These are phyloP conservation scores for Iphiclides podalirius DNA, from an alignment of 2,888 invertebrate genomes.

Conservation along the genomic window DNA sequence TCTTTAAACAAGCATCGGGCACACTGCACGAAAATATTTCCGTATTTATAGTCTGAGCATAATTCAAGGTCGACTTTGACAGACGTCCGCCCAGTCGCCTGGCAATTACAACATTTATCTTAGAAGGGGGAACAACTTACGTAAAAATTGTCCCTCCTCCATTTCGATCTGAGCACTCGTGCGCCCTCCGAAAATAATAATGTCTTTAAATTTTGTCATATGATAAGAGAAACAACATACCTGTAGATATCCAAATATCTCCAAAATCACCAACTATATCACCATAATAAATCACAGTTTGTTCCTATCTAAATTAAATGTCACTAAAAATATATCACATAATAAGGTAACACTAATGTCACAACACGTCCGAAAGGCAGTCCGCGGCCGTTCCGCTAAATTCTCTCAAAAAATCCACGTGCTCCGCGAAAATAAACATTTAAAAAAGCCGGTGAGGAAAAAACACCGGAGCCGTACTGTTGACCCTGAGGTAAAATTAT, in stretches of 20 bases:
- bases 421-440: conserved; percentile 71
- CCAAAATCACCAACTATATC: conserved; percentile 71
- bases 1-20: conserved; percentile 26
- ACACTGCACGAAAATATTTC: conserved; percentile 68
- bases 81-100: conserved; percentile 54
- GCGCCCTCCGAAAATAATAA: conserved; percentile 29
- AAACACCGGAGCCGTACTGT: conserved; percentile 66
- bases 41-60: conserved; percentile 70
- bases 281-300: conserved; percentile 78
- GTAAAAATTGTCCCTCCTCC: conserved; percentile 52
- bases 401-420: conserved; percentile 72
- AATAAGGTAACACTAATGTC: conserved; percentile 75
- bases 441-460: conserved; percentile 55
- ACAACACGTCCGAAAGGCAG: conserved; percentile 79
- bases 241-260: conserved; percentile 67
- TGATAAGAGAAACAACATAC: conserved; percentile 48
- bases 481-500: conserved; percentile 77
- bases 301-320: conserved; percentile 65
- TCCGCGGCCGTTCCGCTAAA: conserved; percentile 68
- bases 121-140: conserved; percentile 53
- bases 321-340: conserved; percentile 78
- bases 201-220: conserved; percentile 46
- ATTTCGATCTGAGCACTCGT: conserved; percentile 32
- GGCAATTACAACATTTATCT: conserved; percentile 53
- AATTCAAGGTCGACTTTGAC: conserved; percentile 72